phyloP scores from a whole-genome alignment of 1,140 invertebrate genomes.

The Arctopsyche grandis region DNA sequence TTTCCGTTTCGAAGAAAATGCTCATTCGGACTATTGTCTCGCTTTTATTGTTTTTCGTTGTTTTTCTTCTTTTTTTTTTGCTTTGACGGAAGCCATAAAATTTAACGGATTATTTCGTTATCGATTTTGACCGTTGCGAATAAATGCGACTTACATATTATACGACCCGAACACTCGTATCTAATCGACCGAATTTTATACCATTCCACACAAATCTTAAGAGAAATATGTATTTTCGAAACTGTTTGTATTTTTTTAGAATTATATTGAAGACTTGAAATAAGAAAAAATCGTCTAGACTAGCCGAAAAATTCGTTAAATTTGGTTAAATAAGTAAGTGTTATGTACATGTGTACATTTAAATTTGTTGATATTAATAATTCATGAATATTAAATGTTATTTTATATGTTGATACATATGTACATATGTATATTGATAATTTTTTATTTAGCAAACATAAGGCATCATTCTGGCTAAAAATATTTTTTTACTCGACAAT shows the following conservation, averaged over 20 bases:
- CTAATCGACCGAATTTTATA: neutral
- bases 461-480: neutral
- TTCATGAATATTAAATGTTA: conserved; percentile 11
- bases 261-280: no score
- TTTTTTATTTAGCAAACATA: neutral
- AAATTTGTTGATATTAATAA: neutral
- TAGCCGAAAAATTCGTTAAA: neutral
- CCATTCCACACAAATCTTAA: neutral
- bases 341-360: no score
- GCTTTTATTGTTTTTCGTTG: conserved; percentile 38
- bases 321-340: neutral
- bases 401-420: neutral
- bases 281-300: neutral
- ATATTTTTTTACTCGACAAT: conserved; percentile 1
- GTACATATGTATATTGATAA: neutral
- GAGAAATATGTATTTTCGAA: neutral
- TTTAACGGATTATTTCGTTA: conserved; percentile 48
- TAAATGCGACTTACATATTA: neutral
- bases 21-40: conserved; percentile 28
- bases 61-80: conserved; percentile 45
- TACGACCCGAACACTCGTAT: neutral
- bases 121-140: conserved; percentile 38
- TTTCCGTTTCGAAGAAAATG: conserved; percentile 49
- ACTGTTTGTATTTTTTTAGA: no score
- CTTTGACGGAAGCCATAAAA: conserved; percentile 54